Base-by-base conservation (phyloP, 2,113 vertebrate species). In the Dunckerocampus dactyliophorus region DNA sequence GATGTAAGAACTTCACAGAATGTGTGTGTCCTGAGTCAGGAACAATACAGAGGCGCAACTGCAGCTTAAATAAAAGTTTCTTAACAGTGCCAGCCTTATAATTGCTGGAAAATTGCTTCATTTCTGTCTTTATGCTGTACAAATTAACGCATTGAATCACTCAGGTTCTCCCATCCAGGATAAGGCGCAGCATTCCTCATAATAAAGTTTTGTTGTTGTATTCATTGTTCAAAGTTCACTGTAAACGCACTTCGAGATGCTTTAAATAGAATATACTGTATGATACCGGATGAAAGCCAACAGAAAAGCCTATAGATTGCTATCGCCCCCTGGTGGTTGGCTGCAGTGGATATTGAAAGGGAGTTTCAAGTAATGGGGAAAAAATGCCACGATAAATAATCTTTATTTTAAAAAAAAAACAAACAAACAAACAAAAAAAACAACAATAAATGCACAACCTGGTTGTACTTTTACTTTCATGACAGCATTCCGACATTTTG, bases 1-100 rank as follows among this genome's bases (percentile, higher is more conserved):
- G 43, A 37, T 37, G 64, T 48, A 9, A 20, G 24, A 63, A 67
- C 63, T 71, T 70, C 39, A 53, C 28, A 28, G 46, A 58, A 54
- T 24, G 15, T 24, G 39, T 14, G 52, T 31, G 21, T 55, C 47
- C 45, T 58, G 17, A 67, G 45, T 15, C 43, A 60, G 8, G 39
- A 15, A 65, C 7, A 65, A 49, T 0, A 28, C n/a, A 43, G 42
- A 54, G 62, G 62, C 70, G 53, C 2, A 45, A n/a, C 34, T 57
- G 58, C 7, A 42, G 52, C 10, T 55, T 39, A 19, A 54, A 54
- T 54, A 34, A 4, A 14, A 42, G 12, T 15, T 21, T 20, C 37
- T 42, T 12, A 21, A 42, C 42, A 42, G 37, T 42, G 13, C 19
- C 34, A 14, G 54, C 20, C 7, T 13, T 39, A 19, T 39, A 42